A percentile compares a stretch with the other conserved stretches of the same genome.
phyloP scores from a whole-genome alignment of 2,113 vertebrate genomes.

The Hassar affinis region DNA sequence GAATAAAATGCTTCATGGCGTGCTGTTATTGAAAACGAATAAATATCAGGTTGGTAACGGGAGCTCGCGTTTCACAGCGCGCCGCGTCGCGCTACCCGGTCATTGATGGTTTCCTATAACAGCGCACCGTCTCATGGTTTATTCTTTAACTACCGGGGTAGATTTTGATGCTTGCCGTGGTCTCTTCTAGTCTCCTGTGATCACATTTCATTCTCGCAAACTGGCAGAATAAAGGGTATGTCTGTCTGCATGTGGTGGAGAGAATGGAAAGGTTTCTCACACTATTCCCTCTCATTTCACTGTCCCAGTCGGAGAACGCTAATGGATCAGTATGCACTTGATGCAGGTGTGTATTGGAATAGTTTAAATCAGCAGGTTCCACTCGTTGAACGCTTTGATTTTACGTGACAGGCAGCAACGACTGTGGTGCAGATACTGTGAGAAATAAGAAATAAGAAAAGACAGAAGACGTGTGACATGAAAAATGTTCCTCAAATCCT shows the following conservation, averaged over 20 bases:
- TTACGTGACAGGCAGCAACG: constrained; percentile 12
- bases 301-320: background rate
- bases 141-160: background rate
- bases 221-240: background rate
- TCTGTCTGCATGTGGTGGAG: constrained; percentile 4
- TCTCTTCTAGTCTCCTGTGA: background rate
- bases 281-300: background rate
- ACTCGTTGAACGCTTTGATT: background rate
- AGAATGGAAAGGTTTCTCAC: background rate
- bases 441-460: constrained; percentile 53
- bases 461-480: constrained; percentile 34
- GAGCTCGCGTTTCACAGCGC: background rate
- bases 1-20: background rate
- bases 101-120: background rate
- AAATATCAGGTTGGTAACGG: background rate
- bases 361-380: background rate
- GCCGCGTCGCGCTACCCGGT: background rate
- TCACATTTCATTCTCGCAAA: background rate
- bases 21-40: background rate
- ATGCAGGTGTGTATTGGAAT: background rate
- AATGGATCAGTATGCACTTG: background rate
- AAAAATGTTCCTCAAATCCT: constrained; percentile 51
- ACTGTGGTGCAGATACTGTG: constrained; percentile 42
- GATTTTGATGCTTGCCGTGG: no score
- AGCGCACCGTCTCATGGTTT: background rate